phyloP scores from a whole-genome alignment of 2,797 vertebrate species.

The Galago senegalensis region DNA sequence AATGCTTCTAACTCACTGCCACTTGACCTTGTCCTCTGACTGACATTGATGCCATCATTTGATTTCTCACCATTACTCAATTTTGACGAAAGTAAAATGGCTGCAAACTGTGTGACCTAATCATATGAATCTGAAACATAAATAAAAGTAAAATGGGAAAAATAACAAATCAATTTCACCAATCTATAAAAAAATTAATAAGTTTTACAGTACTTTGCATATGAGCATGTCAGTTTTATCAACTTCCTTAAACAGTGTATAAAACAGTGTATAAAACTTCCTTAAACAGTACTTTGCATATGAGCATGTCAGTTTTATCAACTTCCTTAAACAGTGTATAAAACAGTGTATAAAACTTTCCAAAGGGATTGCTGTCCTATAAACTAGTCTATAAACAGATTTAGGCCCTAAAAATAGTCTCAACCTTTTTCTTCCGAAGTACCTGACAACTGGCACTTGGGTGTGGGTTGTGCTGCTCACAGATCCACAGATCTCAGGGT shows the following conservation, averaged over 20 bases:
- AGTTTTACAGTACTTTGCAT: background rate
- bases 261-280: conserved; percentile 55
- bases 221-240: conserved; percentile 1
- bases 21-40: background rate
- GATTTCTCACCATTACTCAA: conserved; percentile 19
- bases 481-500: background rate
- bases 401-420: conserved; percentile 5
- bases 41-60: background rate
- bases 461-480: background rate
- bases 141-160: background rate
- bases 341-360: conserved; percentile 55
- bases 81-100: background rate
- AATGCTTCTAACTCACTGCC: background rate
- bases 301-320: background rate
- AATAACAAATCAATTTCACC: conserved; percentile 35
- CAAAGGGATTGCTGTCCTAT: conserved; percentile 1
- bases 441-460: background rate
- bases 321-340: background rate
- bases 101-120: too few relatives aligned
- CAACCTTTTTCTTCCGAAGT: background rate
- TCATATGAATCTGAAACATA: too few relatives aligned
- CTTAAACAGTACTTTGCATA: conserved; percentile 20
- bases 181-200: background rate
- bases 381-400: background rate
- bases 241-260: background rate